Conservation (phyloP, 2,888 invertebrate genomes). For the Ischnus inquisitorius region DNA sequence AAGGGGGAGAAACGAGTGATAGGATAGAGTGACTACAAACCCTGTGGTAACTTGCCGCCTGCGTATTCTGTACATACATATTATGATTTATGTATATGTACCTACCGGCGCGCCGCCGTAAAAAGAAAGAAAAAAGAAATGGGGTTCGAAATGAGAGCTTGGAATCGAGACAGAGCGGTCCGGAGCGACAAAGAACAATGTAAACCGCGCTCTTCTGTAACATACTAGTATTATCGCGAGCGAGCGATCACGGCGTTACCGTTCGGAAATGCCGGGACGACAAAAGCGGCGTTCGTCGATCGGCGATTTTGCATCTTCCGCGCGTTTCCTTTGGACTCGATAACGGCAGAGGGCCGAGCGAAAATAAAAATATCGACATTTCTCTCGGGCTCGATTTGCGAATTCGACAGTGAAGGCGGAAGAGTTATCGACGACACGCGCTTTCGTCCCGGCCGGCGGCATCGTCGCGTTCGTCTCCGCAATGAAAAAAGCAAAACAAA, state of each 20-base stretch:
- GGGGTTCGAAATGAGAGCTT: constrained; percentile 28
- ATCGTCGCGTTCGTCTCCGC: constrained; percentile 41
- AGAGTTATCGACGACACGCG: constrained; percentile 22
- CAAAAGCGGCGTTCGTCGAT: constrained; percentile 2
- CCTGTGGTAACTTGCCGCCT: constrained; percentile 70
- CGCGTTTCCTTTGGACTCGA: neutral
- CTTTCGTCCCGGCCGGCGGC: constrained; percentile 28
- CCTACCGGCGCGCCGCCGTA: constrained; percentile 63
- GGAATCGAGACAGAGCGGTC: constrained; percentile 35
- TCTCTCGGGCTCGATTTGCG: neutral
- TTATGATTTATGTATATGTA: constrained; percentile 77
- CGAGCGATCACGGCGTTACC: constrained; percentile 46
- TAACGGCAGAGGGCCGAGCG: neutral
- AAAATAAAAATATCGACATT: constrained; percentile 29
- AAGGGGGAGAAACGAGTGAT: constrained; percentile 46
- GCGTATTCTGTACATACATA: constrained; percentile 76
- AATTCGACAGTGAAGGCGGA: constrained; percentile 1
- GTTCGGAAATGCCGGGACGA: neutral
- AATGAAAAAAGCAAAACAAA: constrained; percentile 3
- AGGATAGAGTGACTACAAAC: constrained; percentile 65
- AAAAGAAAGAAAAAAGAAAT: constrained; percentile 31
- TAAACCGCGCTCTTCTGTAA: constrained; percentile 70
- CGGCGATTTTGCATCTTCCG: neutral
- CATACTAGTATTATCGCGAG: constrained; percentile 71
- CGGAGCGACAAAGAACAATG: constrained; percentile 46